Conservation (phyloP, 2,888 invertebrate genomes). For the Bellardia bayeri region DNA sequence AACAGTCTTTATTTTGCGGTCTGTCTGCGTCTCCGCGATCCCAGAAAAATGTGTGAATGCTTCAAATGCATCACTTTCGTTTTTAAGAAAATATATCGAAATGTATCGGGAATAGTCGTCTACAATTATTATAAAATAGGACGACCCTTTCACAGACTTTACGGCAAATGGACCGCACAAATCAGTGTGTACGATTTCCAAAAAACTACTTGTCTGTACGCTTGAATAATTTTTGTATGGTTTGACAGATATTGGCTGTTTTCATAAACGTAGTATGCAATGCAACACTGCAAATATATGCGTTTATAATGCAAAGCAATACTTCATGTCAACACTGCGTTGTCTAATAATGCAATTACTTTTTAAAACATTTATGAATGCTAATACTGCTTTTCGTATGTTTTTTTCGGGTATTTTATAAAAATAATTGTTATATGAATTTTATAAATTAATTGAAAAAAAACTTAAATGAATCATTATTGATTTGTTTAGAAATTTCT, state of each 20-base stretch:
- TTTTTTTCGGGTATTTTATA: too few species aligned
- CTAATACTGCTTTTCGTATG: too few species aligned
- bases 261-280: too few species aligned
- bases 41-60: slow-evolving; percentile 50
- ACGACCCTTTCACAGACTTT: slow-evolving; percentile 32
- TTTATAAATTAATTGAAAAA: too few species aligned
- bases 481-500: too few species aligned
- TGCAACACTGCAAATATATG: too few species aligned
- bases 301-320: slow-evolving; percentile 30
- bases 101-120: slow-evolving; percentile 43
- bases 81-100: slow-evolving; percentile 45
- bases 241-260: slow-evolving; percentile 34
- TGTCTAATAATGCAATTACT: too few species aligned
- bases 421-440: too few species aligned
- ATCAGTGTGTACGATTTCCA: slow-evolving; percentile 51
- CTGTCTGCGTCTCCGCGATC: slow-evolving; percentile 50
- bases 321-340: too few species aligned
- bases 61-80: slow-evolving; percentile 52
- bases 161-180: slow-evolving; percentile 43
- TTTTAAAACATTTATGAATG: too few species aligned
- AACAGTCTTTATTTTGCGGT: slow-evolving; percentile 41
- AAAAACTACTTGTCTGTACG: slow-evolving; percentile 5
- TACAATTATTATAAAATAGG: slow-evolving; percentile 44
- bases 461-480: too few species aligned
- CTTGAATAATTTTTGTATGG: slow-evolving; percentile 39